Evolutionary conservation across 1,140 invertebrate species (phyloP), one percentile per base, ranked within the genome.

Genomic region (Anagrus nilaparvatae): DNA sequence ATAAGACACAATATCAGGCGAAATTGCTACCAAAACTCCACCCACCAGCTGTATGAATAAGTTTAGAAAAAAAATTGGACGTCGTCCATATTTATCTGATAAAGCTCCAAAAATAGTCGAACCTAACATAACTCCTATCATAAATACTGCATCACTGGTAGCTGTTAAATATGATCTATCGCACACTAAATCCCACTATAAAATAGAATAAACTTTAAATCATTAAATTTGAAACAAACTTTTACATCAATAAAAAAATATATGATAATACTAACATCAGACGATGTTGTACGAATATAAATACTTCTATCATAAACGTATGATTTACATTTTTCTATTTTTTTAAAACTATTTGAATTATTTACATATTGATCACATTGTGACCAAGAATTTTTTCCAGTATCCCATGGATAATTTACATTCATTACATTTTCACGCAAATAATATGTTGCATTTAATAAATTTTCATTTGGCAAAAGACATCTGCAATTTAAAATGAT

Each of bases 61-160:
- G 37, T 79, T 78, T 40, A 79, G 58, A 53, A 85, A 79, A 58
- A 87, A 81, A 49, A 80, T 79, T 35, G 75, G 73, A 61, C 79
- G 79, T 13, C 84, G 69, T 29, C 84, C 84, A 60, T 70, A 79
- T 54, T 79, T 84, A 60, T 92, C 87, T 2, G 86, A 84, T 34
- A 90, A 60, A 46, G 80, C 75, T n/a, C 86, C 84, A 56, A 90
- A 84, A 23, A 84, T 62, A 24, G 88, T 74, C 31, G 83, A 84
- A 14, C 86, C 85, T 46, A 86, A 49, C 53, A 88, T 75, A 30
- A 86, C 82, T 42, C 87, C 87, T 44, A 82, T 62, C 84, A 91
- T 89, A 59, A 87, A 87, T 29, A 87, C 54, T 1, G 85, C 76
- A 59, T 88, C 83, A 7, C 81, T 76, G n/a, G 75, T 75, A 8